Percentiles rank a stretch among this genome's conserved stretches.
Conservation (phyloP, 2,797 vertebrate species). For the Echiichthys vipera region DNA sequence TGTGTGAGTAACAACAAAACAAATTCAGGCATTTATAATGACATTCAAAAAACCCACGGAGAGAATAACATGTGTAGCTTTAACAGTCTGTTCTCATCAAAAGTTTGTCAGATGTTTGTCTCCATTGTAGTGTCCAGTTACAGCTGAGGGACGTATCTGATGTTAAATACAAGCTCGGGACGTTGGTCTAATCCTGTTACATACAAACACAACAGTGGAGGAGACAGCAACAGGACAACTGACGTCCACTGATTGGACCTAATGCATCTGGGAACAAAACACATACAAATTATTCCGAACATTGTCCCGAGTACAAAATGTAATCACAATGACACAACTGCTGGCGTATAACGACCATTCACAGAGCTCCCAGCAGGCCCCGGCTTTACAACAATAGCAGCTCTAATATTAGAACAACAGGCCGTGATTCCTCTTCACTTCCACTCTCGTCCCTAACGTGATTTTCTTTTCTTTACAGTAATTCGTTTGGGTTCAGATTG, state of each 20-base stretch:
- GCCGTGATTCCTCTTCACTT: constrained; percentile 32
- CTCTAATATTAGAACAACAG: constrained; percentile 66
- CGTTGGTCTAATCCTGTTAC: constrained; percentile 32
- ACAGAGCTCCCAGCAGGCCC: constrained; percentile 52
- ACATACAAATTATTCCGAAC: constrained; percentile 37
- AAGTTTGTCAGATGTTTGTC: background rate
- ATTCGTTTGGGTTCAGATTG: constrained; percentile 42
- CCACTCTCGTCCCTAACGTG: constrained; percentile 59
- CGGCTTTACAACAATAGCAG: constrained; percentile 48
- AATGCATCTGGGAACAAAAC: constrained; percentile 47
- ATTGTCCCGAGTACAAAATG: constrained; percentile 43
- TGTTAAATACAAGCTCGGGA: constrained; percentile 14
- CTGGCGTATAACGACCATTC: constrained; percentile 18
- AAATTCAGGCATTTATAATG: too few species aligned
- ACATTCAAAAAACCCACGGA: background rate
- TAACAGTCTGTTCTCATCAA: background rate
- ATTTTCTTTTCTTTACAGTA: constrained; percentile 73
- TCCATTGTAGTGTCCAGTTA: background rate
- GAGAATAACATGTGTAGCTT: background rate
- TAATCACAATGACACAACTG: constrained; percentile 43
- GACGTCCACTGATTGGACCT: constrained; percentile 47
- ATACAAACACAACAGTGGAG: constrained; percentile 21
- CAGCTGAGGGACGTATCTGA: background rate
- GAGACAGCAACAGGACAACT: constrained; percentile 39
- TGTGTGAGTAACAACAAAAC: background rate